phyloP scores from a whole-genome alignment of 2,113 vertebrate genomes.

The Bungarus multicinctus region DNA sequence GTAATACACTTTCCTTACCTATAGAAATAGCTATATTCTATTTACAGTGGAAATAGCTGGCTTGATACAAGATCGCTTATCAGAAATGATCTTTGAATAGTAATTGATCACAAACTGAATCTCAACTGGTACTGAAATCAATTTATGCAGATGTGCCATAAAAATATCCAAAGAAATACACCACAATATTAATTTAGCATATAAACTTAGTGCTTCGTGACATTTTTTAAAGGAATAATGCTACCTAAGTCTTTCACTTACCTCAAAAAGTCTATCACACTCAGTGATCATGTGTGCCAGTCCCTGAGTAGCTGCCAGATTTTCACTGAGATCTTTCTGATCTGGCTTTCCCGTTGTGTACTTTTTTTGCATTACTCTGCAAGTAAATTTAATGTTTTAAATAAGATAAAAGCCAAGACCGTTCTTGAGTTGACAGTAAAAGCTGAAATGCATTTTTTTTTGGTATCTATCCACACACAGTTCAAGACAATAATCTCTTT shows the following conservation, averaged over 20 bases:
- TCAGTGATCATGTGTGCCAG: conserved; percentile 97
- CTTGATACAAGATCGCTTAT: background rate
- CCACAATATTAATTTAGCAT: conserved; percentile 6
- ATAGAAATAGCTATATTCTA: too few relatives aligned
- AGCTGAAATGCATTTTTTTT: conserved; percentile 21
- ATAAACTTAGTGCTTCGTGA: conserved; percentile 44
- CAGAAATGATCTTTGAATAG: background rate
- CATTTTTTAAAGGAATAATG: conserved; percentile 46
- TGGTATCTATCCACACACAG: background rate
- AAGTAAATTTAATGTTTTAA: conserved; percentile 60
- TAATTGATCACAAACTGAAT: background rate
- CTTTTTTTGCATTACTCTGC: conserved; percentile 96
- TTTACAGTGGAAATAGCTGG: background rate
- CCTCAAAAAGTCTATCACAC: conserved; percentile 94
- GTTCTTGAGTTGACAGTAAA: conserved; percentile 51
- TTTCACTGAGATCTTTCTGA: conserved; percentile 97
- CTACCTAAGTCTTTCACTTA: conserved; percentile 58
- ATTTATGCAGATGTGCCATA: conserved; percentile 8
- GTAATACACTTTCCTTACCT: background rate
- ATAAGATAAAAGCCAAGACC: conserved; percentile 42
- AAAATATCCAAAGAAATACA: conserved; percentile 41
- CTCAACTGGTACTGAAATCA: background rate
- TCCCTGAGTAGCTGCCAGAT: conserved; percentile 92
- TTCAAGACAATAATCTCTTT: conserved; percentile 27
- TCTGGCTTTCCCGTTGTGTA: conserved; percentile 93